A percentile compares a stretch with the other conserved stretches of the same genome.
Conservation (phyloP, 2,888 invertebrate genomes). For the Brenthis daphne region DNA sequence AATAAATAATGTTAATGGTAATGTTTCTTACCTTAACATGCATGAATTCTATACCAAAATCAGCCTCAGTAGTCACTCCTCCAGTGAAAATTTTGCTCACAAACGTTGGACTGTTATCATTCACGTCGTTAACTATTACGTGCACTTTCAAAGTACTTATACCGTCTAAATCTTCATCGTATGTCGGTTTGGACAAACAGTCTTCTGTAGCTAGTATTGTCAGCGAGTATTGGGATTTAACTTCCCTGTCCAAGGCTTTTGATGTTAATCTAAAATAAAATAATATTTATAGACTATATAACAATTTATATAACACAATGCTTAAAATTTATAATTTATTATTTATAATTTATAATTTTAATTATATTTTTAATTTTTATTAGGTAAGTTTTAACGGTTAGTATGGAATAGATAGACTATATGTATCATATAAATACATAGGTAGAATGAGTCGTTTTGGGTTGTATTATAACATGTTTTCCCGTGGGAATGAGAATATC, state of each 20-base stretch:
- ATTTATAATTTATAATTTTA: too few relatives aligned
- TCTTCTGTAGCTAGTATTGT: constrained; percentile 92
- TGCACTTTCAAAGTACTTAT: constrained; percentile 87
- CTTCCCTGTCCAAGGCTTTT: constrained; percentile 89
- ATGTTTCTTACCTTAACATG: constrained; percentile 84
- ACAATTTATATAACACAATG: too few relatives aligned
- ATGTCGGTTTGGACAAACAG: constrained; percentile 84
- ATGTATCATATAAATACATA: too few relatives aligned
- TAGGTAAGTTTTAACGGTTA: too few relatives aligned
- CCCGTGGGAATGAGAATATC: too few relatives aligned
- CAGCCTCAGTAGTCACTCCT: constrained; percentile 95
- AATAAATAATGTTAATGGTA: too few relatives aligned
- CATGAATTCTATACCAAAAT: constrained; percentile 95
- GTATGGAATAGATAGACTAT: too few relatives aligned
- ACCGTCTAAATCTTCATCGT: constrained; percentile 82
- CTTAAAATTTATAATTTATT: too few relatives aligned
- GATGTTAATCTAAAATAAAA: constrained; percentile 54
- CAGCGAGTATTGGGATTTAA: constrained; percentile 84
- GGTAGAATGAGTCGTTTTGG: too few relatives aligned
- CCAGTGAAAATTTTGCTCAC: constrained; percentile 92
- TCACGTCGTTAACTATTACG: constrained; percentile 90
- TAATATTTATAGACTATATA: not conserved
- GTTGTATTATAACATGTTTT: too few relatives aligned
- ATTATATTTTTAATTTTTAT: too few relatives aligned
- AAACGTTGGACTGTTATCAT: constrained; percentile 95